Base-by-base conservation (phyloP, 2,888 invertebrate genomes). In the Apoderus coryli region DNA sequence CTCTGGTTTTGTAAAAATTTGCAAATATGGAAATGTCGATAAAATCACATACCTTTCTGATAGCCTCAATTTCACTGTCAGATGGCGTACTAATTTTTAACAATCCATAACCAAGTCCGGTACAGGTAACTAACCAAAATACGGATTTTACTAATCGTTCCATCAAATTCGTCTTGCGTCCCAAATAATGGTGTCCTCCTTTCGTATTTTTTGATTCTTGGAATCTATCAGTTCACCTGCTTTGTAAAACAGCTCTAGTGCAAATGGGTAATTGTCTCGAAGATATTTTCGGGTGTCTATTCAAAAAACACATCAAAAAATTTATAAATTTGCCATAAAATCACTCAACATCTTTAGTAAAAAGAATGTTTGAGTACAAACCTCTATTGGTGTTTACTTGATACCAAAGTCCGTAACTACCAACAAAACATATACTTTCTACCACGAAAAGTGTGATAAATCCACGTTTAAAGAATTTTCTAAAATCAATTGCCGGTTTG, bases 241-340 rank as follows among this genome's bases (percentile, higher is more conserved):
- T 43, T 58, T 57, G 53, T 84, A 84, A 54, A 74, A 84, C 27
- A 65, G 61, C 42, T 80, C 71, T 38, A 84, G 58, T 16, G 73
- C 49, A 47, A 57, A 63, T 29, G 76, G 76, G 52, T 61, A 74
- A 40, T 77, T 72, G 32, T 72, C 63, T 54, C 64, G 61, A 56
- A 77, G 66, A 49, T 73, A 74, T 44, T 67, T 60, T 38, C 82
- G 72, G 48, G 73, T 76, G 57, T 75, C 82, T 82, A 59, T n/a
- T n/a, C n/a, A 16, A 64, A 63, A 37, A 32, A 37, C 38, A 34
- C n/a, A n/a, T n/a, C n/a, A n/a, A n/a, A n/a, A n/a, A n/a, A n/a
- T n/a, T n/a, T n/a, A n/a, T n/a, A n/a, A n/a, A n/a, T n/a, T n/a
- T n/a, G n/a, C n/a, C n/a, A n/a, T n/a, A n/a, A n/a, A n/a, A n/a